A percentile compares a stretch with the other conserved stretches of the same genome.
Evolutionary conservation across 2,888 invertebrate genomes (phyloP).

Genomic region (Rhabditoides inermis): DNA sequence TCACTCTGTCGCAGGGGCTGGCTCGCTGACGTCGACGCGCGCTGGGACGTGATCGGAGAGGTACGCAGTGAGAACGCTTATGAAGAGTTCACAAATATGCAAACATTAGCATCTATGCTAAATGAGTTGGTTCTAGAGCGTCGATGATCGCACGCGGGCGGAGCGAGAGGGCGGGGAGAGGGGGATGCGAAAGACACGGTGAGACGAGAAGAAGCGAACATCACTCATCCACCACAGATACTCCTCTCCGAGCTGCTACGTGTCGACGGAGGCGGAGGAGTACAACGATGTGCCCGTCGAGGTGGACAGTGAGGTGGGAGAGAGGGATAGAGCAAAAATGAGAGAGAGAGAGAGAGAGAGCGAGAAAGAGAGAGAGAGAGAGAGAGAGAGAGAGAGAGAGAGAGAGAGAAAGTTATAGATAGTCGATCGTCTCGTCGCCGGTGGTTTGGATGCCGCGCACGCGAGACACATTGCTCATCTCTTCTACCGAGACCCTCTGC

Average conservation of each 20-base stretch:
- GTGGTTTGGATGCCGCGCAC: conserved; percentile 80
- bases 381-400: too few relatives aligned
- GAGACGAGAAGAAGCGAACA: too few relatives aligned
- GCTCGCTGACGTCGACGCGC: conserved; percentile 84
- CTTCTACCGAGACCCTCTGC: conserved; percentile 88
- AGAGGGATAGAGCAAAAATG: too few relatives aligned
- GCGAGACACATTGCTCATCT: conserved; percentile 90
- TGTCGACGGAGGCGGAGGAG: conserved; percentile 68
- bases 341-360: too few relatives aligned
- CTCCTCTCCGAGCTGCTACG: conserved; percentile 88
- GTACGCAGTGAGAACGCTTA: too few relatives aligned
- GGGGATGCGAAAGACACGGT: too few relatives aligned
- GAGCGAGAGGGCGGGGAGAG: too few relatives aligned
- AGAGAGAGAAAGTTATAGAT: too few relatives aligned
- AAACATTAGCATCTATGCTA: neutral
- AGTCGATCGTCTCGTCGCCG: conserved; percentile 69
- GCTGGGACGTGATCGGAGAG: conserved; percentile 83
- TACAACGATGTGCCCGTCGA: conserved; percentile 83
- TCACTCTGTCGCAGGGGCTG: too few relatives aligned
- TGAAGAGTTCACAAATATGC: neutral
- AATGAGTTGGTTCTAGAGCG: conserved; percentile 52
- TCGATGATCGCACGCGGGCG: conserved; percentile 82
- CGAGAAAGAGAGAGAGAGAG: too few relatives aligned
- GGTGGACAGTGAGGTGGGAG: conserved; percentile 69
- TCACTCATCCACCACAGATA: conserved; percentile 64